Evolutionary conservation across 1,140 invertebrate genomes (phyloP), one percentile per base, ranked within the genome.

Genomic region (Lasaia peninsularis): DNA sequence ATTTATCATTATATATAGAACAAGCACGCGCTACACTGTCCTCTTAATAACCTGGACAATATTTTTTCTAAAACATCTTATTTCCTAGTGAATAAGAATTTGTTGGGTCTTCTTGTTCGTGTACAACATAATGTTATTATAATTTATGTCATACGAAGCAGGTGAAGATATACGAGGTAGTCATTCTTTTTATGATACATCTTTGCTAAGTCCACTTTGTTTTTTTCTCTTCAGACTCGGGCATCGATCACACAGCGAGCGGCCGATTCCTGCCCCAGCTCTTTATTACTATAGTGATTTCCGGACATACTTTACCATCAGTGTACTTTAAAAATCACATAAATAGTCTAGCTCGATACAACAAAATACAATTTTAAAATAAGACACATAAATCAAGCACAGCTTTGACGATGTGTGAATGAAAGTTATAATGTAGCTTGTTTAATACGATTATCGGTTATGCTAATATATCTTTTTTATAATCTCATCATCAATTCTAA

Each of bases 131-230:
- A 86, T 85, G 81, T 86, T 86, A 83, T 86, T 86, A 86, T 85
- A 85, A 88, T 86, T 88, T 86, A 88, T 88, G 85, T 88, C 76
- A 78, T 81, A 86, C 84, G 80, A 85, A 83, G 81, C 85, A 88
- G 85, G 85, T 88, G 85, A 86, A 85, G 82, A 86, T 86, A 84
- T 86, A 86, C 72, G 78, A 71, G 63, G 63, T 71, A 71, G 75
- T 84, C 71, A 66, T 75, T 67, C 65, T 57, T 75, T 72, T 72
- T 75, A 75, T 75, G 63, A 73, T 70, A 69, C 73, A 71, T 73
- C 69, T 65, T 67, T 62, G 67, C 65, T 75, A 69, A 73, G 71
- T 67, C 70, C 71, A 79, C 75, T 79, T 84, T 78, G 75, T 85
- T 79, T 83, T 83, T 85, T 84, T 85, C 81, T 78, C 75, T 86